These are phyloP conservation scores for Piezodorus guildinii DNA, from an alignment of 1,140 invertebrate genomes.

Conservation along the genomic window DNA sequence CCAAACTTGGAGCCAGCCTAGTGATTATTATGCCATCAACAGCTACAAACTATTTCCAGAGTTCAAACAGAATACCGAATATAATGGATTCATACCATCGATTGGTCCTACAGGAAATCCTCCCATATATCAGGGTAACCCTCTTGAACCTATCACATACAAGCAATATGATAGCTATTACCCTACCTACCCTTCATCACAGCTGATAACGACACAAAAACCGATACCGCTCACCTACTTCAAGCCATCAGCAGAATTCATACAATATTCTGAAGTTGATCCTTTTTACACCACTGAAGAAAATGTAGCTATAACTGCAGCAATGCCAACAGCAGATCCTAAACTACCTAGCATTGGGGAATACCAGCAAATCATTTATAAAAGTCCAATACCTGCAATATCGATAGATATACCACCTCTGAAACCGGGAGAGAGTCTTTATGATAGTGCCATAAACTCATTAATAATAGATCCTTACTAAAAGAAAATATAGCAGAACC, in stretches of 20 bases:
- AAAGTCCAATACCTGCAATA: conserved; percentile 2
- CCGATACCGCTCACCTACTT: conserved; percentile 27
- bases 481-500: conserved; percentile 6
- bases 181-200: not conserved
- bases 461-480: not conserved
- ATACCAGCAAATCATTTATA: not conserved
- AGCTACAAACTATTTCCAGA: conserved; percentile 6
- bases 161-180: conserved; percentile 18
- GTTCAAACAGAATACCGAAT: conserved; percentile 12
- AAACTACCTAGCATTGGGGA: not conserved
- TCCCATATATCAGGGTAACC: conserved; percentile 12
- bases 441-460: conserved; percentile 2
- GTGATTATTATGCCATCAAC: not conserved
- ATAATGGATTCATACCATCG: conserved; percentile 25
- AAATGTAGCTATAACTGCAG: too few relatives aligned
- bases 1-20: not conserved
- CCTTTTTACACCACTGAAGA: conserved; percentile 23
- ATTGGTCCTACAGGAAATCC: conserved; percentile 21
- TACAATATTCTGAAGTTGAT: conserved; percentile 29
- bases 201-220: conserved; percentile 19
- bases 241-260: conserved; percentile 28
- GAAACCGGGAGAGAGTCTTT: conserved; percentile 1
- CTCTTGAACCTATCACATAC: conserved; percentile 18
- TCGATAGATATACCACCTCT: not conserved
- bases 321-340: too few relatives aligned